Base-by-base conservation (phyloP, 92 coral and sea anemone species). In the Actinernus sp. region DNA sequence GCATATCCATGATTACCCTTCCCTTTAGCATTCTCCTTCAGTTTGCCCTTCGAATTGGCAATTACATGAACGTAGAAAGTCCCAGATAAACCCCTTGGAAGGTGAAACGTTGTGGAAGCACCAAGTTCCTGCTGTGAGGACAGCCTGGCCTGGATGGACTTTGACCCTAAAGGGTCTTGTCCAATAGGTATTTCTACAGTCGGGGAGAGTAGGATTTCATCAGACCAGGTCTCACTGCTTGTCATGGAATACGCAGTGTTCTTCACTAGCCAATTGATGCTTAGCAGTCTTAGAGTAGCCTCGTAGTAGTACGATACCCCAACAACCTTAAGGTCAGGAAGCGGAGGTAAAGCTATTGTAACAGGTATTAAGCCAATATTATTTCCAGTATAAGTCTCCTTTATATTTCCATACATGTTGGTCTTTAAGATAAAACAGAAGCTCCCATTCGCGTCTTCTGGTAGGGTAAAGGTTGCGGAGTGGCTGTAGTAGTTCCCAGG, bases 181-280 rank as follows among this genome's bases (percentile, higher is more conserved):
- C 50, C 49, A 26, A 14, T 16, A 21, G 19, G 17, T 13, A 26
- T 23, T 1, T 72, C 62, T 26, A 58, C 43, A 9, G 85, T 41
- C n/a, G 54, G 73, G 2, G 92, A 84, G 23, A 88, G 43, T 40
- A 65, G 22, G 19, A 88, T 64, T 22, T 47, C 27, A 52, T 88
- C 95, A 24, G 59, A 55, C 95, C 95, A 88, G 13, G 28, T 25
- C 13, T 26, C 30, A 23, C 17, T 9, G 2, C 46, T 46, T 27
- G 59, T 51, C 95, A 88, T 88, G 37, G 83, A 74, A 44, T 63
- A 49, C 17, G 78, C 83, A 30, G 17, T 53, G 51, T 88, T 88
- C 44, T 49, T 34, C 1, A 63, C 91, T 43, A 31, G 22, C 95
- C 95, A 88, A 0, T 49, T 45, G 12, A 81, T 84, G 2, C 26